phyloP scores from a whole-genome alignment of 2,113 vertebrate species.

The Podarcis muralis region DNA sequence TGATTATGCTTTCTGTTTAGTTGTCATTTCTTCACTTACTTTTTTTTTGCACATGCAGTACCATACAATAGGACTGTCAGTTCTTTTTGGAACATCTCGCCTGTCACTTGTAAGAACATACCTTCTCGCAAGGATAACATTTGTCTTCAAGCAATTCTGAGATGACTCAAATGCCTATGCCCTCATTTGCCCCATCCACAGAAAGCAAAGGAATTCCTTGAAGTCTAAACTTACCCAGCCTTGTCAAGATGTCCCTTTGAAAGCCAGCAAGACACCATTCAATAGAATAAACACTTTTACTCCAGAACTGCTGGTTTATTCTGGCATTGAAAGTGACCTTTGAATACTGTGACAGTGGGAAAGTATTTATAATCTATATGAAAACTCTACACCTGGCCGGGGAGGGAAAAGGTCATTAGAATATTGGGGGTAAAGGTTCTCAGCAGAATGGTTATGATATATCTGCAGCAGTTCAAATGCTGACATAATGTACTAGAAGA shows the following conservation, averaged over 20 bases:
- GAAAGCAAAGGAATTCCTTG: not conserved
- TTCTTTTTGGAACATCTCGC: not conserved
- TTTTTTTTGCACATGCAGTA: not conserved
- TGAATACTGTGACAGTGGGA: conserved; percentile 58
- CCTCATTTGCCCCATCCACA: not conserved
- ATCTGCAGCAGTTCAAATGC: rapidly evolving
- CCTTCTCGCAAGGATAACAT: not conserved
- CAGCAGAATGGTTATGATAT: not conserved
- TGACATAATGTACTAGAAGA: not conserved
- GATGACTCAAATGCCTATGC: not conserved
- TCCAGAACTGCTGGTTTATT: conserved; percentile 24
- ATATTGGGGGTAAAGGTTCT: conserved; percentile 34
- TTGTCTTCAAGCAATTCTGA: not conserved
- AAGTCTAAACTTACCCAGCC: conserved; percentile 35
- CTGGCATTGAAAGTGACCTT: conserved; percentile 51
- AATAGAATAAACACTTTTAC: conserved; percentile 20
- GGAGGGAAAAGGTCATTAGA: conserved; percentile 40
- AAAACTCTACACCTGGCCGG: conserved; percentile 51
- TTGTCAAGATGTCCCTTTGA: conserved; percentile 33
- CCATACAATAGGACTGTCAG: not conserved
- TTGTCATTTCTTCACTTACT: not conserved
- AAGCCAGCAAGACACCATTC: conserved; percentile 12
- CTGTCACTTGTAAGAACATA: not conserved
- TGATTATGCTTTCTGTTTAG: not conserved
- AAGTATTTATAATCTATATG: conserved; percentile 66